Conservation (phyloP, 2,113 vertebrate genomes). For the Xiphias gladius region DNA sequence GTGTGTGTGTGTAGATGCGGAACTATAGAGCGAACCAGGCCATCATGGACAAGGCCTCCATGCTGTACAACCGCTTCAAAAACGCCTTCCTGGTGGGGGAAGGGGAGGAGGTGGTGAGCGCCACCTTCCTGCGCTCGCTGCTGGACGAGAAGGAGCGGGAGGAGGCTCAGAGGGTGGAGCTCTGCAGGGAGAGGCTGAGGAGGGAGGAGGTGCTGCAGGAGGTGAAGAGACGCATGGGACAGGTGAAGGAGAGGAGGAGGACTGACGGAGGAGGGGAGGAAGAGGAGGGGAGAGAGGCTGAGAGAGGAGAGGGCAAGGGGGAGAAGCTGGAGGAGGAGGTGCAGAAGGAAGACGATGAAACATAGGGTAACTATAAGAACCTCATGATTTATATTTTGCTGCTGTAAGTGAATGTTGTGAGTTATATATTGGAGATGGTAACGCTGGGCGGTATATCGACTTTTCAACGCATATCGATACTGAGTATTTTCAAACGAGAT, state of each 20-base stretch:
- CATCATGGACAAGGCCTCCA: conserved; percentile 97
- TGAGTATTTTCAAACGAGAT: no score
- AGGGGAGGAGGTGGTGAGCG: conserved; percentile 92
- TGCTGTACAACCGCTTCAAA: conserved; percentile 98
- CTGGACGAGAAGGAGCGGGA: conserved; percentile 92
- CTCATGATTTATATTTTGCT: no score
- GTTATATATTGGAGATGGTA: no score
- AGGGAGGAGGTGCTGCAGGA: conserved; percentile 27
- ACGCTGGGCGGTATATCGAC: no score
- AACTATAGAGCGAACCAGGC: conserved; percentile 91
- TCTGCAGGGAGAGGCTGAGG: conserved; percentile 5
- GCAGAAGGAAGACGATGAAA: background rate
- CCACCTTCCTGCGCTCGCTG: conserved; percentile 91
- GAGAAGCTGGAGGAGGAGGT: no score
- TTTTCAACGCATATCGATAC: no score
- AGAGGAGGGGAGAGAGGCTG: background rate
- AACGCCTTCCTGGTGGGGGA: conserved; percentile 95
- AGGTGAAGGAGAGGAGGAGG: conserved; percentile 30
- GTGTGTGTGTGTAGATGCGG: conserved; percentile 84
- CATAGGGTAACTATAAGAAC: conserved; percentile 1
- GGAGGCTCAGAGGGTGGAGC: conserved; percentile 83
- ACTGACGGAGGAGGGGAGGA: background rate
- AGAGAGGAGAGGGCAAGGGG: conserved; percentile 6
- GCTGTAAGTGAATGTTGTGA: no score
- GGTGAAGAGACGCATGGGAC: conserved; percentile 14